Conservation (phyloP, 2,113 vertebrate species). For the Halcyon malimbica region DNA sequence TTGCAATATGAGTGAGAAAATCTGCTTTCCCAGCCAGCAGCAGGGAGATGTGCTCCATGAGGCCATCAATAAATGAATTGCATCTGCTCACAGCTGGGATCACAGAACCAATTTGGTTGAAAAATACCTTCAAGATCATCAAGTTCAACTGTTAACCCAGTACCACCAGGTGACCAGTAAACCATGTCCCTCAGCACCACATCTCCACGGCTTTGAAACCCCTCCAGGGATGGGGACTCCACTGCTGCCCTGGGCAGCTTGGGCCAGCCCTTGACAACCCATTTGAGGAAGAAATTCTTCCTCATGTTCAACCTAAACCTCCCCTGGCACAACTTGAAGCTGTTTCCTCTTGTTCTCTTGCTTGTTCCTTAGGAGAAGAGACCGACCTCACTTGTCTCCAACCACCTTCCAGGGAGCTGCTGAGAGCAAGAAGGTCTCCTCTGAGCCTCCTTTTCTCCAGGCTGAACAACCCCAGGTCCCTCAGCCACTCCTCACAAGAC, state of each 20-base stretch:
- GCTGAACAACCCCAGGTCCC: not conserved
- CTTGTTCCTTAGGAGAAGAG: not conserved
- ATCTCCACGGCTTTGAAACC: not conserved
- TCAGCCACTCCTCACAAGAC: not conserved
- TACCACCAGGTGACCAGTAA: not conserved
- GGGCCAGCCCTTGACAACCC: not conserved
- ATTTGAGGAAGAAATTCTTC: not conserved
- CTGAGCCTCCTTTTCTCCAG: not conserved
- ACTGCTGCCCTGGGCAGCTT: not conserved
- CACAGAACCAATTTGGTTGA: not conserved
- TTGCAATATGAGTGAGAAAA: not conserved
- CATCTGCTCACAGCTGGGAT: not conserved
- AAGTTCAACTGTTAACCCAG: not conserved
- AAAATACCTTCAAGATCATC: not conserved
- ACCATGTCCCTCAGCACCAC: not conserved
- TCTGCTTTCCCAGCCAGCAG: not conserved
- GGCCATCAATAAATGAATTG: not conserved
- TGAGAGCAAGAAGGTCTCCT: not conserved
- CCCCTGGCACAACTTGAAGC: not conserved
- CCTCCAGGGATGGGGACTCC: not conserved
- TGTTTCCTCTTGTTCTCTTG: not conserved
- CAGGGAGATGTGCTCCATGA: rapidly evolving
- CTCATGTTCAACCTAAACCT: not conserved
- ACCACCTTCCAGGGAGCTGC: not conserved
- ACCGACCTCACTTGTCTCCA: not conserved